Evolutionary conservation across 2,113 vertebrate species (phyloP), one percentile per base, ranked within the genome.

Genomic region (Seriola rivoliana): DNA sequence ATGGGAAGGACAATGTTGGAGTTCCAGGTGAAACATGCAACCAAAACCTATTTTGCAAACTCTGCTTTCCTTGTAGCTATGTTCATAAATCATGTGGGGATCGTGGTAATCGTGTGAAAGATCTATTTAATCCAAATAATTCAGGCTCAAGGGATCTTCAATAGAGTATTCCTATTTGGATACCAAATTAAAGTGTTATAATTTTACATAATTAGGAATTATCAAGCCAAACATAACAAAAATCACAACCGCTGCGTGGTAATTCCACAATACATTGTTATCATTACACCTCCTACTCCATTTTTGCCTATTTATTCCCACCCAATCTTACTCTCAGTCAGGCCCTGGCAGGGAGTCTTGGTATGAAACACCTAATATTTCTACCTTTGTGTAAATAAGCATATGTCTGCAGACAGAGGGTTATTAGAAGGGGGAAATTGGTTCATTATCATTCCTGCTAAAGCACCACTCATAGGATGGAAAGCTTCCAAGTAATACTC

Each of bases 1-100:
- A 92, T 92, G 73, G 97, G 97, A 66, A 96, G 94, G 91, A 97
- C 96, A 17, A 97, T 98, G 97, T 92, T 98, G 87, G 96, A 98
- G 90, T 98, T 98, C 87, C 97, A 98, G 96, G 97, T 98, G 93
- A 81, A 73, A 69, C 25, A 78, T 25, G 9, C 46, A 80, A 14
- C n/a, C 11, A 38, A 38, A 32, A 17, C 19, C 4, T 19, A n/a
- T 32, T 75, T 67, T 52, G 3, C 1, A 32, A 58, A n/a, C 38
- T 11, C n/a, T 59, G 2, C 80, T 71, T 84, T 74, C 63, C 25
- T 66, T 75, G 3, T 46, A 48, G 1, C 71, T 82, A 5, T 57
- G 10, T 59, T 80, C 62, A 77, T 72, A 77, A 88, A 86, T 82
- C 25, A 72, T 71, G 50, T 25, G n/a, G 38, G 16, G 29, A 29